These are phyloP conservation scores for Barypeithes pellucidus DNA, from an alignment of 2,888 invertebrate genomes.

Conservation along the genomic window DNA sequence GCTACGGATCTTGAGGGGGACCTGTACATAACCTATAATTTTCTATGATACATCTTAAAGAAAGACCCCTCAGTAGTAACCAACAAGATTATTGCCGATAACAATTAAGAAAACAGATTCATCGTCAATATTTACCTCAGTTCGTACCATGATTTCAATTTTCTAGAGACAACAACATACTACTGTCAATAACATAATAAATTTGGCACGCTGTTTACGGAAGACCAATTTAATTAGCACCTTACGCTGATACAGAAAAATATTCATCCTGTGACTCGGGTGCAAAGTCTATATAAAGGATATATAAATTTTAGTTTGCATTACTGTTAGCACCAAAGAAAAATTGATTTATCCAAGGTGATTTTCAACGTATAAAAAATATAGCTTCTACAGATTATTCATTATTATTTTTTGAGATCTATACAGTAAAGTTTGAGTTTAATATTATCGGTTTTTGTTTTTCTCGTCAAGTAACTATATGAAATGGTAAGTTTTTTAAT, in stretches of 20 bases:
- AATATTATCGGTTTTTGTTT: not conserved
- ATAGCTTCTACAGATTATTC: not conserved
- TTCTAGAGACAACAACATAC: not conserved
- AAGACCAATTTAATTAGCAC: not conserved
- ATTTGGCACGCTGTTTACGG: not conserved
- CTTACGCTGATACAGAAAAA: not conserved
- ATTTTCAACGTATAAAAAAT: not conserved
- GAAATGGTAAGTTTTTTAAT: not conserved
- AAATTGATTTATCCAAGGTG: not conserved
- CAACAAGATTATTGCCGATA: too few relatives aligned
- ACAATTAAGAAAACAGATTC: not conserved
- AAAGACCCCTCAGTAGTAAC: too few relatives aligned
- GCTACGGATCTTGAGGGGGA: too few relatives aligned
- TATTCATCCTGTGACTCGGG: not conserved
- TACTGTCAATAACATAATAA: not conserved
- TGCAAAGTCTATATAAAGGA: conserved; percentile 5
- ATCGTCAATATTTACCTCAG: not conserved
- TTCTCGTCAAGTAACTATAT: not conserved
- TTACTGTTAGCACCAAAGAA: not conserved
- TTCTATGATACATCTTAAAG: too few relatives aligned
- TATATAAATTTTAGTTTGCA: not conserved
- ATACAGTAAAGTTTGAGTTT: too few relatives aligned
- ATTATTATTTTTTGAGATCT: too few relatives aligned
- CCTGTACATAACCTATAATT: too few relatives aligned
- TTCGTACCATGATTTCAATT: not conserved